These are phyloP conservation scores for Ceratina australensis DNA, from an alignment of 1,140 invertebrate genomes.

Conservation along the genomic window DNA sequence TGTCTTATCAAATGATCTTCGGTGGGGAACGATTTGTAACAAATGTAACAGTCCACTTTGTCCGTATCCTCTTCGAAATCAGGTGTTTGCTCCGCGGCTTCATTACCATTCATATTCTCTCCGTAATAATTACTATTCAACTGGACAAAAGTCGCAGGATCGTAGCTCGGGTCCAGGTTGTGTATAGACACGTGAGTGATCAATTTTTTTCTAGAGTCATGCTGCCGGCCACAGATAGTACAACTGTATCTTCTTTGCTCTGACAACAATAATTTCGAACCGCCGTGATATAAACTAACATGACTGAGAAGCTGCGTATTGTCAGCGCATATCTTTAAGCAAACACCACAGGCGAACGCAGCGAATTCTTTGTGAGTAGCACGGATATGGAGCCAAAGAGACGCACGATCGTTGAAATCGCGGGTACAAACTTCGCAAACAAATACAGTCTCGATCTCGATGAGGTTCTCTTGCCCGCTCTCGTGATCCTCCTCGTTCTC, in stretches of 20 bases:
- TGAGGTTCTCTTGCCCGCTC: conserved; percentile 68
- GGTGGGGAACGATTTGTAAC: conserved; percentile 78
- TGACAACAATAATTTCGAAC: conserved; percentile 73
- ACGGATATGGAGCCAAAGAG: conserved; percentile 81
- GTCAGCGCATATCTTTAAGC: conserved; percentile 80
- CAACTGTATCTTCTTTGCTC: conserved; percentile 78
- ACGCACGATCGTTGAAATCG: conserved; percentile 80
- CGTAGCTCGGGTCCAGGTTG: conserved; percentile 77
- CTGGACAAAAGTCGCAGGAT: conserved; percentile 80
- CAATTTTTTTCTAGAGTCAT: conserved; percentile 81
- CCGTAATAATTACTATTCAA: conserved; percentile 78
- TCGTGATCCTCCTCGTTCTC: conserved; percentile 66
- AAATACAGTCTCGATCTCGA: conserved; percentile 77
- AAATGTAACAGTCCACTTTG: conserved; percentile 77
- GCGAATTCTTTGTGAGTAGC: conserved; percentile 81
- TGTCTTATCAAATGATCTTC: conserved; percentile 79
- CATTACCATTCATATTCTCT: conserved; percentile 68
- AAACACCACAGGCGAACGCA: conserved; percentile 81
- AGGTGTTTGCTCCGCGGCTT: conserved; percentile 66
- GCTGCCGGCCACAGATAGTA: conserved; percentile 82
- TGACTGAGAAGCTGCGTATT: conserved; percentile 79
- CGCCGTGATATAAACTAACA: conserved; percentile 78
- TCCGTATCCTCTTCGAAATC: conserved; percentile 75
- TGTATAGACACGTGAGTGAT: conserved; percentile 82
- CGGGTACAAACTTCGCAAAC: conserved; percentile 80